Evolutionary conservation across 2,113 vertebrate species (phyloP).

Genomic region (Aix galericulata): DNA sequence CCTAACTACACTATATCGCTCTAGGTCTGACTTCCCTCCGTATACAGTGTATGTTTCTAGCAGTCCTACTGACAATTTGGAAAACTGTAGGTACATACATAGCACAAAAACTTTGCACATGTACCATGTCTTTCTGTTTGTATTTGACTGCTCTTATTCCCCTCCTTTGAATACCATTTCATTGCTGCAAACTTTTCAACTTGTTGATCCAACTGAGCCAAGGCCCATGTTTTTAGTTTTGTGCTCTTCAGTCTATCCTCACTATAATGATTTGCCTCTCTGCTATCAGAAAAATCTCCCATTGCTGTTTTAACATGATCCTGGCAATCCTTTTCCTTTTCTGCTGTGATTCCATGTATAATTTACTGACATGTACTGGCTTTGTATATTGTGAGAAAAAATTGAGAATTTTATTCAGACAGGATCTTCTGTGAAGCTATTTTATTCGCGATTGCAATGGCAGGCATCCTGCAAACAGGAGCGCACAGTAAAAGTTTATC

Average conservation of each 20-base stretch:
- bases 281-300: background rate
- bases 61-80: background rate
- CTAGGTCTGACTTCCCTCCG: background rate
- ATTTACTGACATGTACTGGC: accelerated
- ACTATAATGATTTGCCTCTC: background rate
- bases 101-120: background rate
- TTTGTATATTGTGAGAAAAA: background rate
- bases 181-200: background rate
- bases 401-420: too few relatives aligned
- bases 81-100: background rate
- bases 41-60: accelerated
- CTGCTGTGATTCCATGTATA: background rate
- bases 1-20: background rate
- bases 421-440: too few relatives aligned
- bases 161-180: background rate
- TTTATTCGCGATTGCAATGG: too few relatives aligned
- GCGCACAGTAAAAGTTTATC: too few relatives aligned
- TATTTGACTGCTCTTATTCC: background rate
- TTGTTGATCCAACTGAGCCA: background rate
- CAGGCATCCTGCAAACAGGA: too few relatives aligned
- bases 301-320: background rate
- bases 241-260: background rate
- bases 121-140: background rate
- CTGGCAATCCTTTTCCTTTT: background rate
- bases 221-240: background rate